Evolutionary conservation across 2,113 vertebrate genomes (phyloP).

Genomic region (Apistogramma diplotaenia): DNA sequence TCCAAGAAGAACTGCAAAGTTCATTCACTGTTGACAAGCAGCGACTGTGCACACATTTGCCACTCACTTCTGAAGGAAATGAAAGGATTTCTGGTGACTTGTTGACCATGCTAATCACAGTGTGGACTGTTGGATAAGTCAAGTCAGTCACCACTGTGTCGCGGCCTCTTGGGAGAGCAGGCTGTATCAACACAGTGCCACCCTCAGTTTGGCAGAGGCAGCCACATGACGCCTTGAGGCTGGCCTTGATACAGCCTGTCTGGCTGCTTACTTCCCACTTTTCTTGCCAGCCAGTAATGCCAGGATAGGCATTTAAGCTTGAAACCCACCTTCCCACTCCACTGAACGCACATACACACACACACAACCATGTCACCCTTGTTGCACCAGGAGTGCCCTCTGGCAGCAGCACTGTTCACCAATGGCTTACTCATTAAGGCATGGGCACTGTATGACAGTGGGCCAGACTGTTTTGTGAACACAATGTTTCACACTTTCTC

Average conservation of each 20-base stretch:
- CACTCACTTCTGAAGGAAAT: background rate
- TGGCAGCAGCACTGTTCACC: constrained; percentile 41
- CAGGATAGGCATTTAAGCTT: constrained; percentile 35
- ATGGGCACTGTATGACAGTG: constrained; percentile 54
- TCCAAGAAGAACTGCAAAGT: constrained; percentile 11
- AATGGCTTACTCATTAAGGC: constrained; percentile 75
- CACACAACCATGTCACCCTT: constrained; percentile 8
- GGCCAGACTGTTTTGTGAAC: constrained; percentile 80
- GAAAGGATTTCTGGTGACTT: constrained; percentile 28
- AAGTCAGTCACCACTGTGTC: constrained; percentile 26
- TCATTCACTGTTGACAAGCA: background rate
- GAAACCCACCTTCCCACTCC: background rate
- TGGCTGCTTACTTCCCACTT: constrained; percentile 38
- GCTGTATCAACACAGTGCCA: constrained; percentile 55
- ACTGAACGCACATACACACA: constrained; percentile 18
- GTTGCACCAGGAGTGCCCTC: constrained; percentile 25
- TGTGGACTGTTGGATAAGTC: constrained; percentile 37
- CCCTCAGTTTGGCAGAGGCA: constrained; percentile 59
- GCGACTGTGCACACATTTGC: constrained; percentile 6
- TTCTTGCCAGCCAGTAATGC: constrained; percentile 40
- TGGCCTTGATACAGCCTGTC: constrained; percentile 39
- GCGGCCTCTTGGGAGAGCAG: constrained; percentile 28
- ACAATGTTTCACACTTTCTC: constrained; percentile 84
- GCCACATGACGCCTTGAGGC: constrained; percentile 39
- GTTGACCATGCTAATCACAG: constrained; percentile 35